phyloP scores from a whole-genome alignment of 2,888 invertebrate species.

The Drosophila borborema region DNA sequence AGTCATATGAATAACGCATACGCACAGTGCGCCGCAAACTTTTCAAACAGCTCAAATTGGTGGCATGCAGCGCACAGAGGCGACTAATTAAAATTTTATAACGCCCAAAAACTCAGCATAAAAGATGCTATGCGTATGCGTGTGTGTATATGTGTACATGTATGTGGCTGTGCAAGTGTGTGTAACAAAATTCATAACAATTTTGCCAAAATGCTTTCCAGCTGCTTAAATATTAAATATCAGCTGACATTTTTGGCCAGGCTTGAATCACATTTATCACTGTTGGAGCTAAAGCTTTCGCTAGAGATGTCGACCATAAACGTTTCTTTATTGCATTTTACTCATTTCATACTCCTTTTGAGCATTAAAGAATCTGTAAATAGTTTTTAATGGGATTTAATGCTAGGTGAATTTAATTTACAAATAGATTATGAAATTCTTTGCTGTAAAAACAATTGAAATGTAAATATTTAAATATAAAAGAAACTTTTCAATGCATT shows the following conservation, averaged over 20 bases:
- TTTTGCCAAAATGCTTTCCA: constrained; percentile 74
- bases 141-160: constrained; percentile 45
- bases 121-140: constrained; percentile 30
- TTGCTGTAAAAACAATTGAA: no score
- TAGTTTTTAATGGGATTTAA: background rate
- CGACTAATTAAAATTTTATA: constrained; percentile 78
- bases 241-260: constrained; percentile 62
- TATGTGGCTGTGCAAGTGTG: constrained; percentile 37
- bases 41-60: constrained; percentile 78
- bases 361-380: background rate
- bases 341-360: constrained; percentile 22
- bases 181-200: constrained; percentile 75
- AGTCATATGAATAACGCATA: constrained; percentile 75
- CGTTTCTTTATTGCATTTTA: background rate
- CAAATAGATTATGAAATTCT: no score
- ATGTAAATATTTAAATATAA: no score
- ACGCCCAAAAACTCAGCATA: constrained; percentile 57
- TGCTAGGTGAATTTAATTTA: background rate
- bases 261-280: constrained; percentile 44
- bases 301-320: background rate
- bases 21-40: constrained; percentile 74
- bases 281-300: constrained; percentile 9
- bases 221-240: constrained; percentile 73
- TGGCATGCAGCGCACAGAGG: constrained; percentile 67
- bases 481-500: no score